Evolutionary conservation across 1,140 invertebrate species (phyloP), one percentile per base, ranked within the genome.

Genomic region (Mya arenaria): DNA sequence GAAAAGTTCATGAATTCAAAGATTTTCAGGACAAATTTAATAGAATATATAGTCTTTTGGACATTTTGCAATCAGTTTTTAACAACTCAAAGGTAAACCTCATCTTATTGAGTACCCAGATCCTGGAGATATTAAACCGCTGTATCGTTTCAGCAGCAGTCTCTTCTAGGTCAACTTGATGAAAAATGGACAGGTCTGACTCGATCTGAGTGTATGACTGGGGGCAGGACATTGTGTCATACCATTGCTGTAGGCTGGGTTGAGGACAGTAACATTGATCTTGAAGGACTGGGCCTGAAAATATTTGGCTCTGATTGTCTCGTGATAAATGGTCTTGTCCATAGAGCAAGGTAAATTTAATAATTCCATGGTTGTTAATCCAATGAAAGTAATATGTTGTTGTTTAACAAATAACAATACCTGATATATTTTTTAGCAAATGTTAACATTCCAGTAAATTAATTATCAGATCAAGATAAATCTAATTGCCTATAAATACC

Each of bases 201-300:
- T 94, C 89, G 72, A 99, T 97, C 94, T 97, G 96, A 25, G 92
- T 85, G 88, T 96, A 95, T 68, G 93, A 93, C 15, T 89, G 79
- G 60, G 94, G 92, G 93, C 97, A 99, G 36, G 95, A 91, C 92
- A 96, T 95, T 19, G 94, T 86, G 30, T 95, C 86, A 2, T 96
- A 87, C 96, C 97, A 97, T 1, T 94, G 88, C 30, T 94, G 86
- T 10, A 96, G 88, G 65, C 95, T 93, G 6, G 69, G 62, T 84
- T 94, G 90, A 55, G 97, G 97, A 91, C 98, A 99, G 84, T 96
- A 93, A 93, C 98, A 99, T 78, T 96, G 95, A 87, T 98, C 97
- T 86, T 96, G 94, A 89, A 96, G 95, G 36, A 97, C 78, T 72
- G 60, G 63, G 19, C 48, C 55, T 56, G 63, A 30, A 85, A 60